These are phyloP conservation scores for Fundulus diaphanus DNA, from an alignment of 2,797 vertebrate genomes.

Conservation along the genomic window DNA sequence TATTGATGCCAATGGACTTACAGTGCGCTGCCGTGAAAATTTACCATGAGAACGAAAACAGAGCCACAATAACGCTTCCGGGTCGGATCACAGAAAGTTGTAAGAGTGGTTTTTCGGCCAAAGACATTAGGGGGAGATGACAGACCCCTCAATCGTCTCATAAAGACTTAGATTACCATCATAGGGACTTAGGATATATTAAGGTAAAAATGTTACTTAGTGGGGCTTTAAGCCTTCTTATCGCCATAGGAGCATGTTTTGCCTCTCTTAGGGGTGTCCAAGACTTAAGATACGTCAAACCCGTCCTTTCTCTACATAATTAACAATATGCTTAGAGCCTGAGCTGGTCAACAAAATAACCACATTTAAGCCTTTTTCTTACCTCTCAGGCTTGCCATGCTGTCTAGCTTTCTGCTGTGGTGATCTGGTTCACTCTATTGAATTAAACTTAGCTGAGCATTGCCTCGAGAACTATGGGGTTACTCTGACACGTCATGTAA, in stretches of 20 bases:
- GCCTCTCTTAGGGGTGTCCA: neutral
- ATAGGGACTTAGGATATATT: too few relatives aligned
- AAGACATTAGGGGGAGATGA: too few relatives aligned
- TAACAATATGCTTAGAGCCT: neutral
- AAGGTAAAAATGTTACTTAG: too few relatives aligned
- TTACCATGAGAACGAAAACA: too few relatives aligned
- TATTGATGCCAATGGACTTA: too few relatives aligned
- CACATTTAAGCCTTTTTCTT: neutral
- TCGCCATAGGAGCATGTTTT: neutral
- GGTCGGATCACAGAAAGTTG: too few relatives aligned
- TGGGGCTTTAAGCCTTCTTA: too few relatives aligned
- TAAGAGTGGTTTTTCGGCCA: too few relatives aligned
- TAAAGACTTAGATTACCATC: too few relatives aligned
- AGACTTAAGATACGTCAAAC: neutral
- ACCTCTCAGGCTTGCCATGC: constrained; percentile 26
- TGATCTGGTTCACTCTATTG: constrained; percentile 62
- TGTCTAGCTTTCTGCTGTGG: constrained; percentile 57
- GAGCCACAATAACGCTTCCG: too few relatives aligned
- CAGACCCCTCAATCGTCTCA: too few relatives aligned
- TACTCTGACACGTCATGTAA: constrained; percentile 76
- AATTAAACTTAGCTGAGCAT: constrained; percentile 57
- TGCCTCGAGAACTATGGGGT: constrained; percentile 53
- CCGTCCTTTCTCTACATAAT: neutral
- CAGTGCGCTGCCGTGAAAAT: too few relatives aligned
- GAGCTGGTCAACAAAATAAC: neutral